Percentiles rank a stretch among this genome's conserved stretches.
phyloP scores from a whole-genome alignment of 2,888 invertebrate species.

The Rhingia campestris region DNA sequence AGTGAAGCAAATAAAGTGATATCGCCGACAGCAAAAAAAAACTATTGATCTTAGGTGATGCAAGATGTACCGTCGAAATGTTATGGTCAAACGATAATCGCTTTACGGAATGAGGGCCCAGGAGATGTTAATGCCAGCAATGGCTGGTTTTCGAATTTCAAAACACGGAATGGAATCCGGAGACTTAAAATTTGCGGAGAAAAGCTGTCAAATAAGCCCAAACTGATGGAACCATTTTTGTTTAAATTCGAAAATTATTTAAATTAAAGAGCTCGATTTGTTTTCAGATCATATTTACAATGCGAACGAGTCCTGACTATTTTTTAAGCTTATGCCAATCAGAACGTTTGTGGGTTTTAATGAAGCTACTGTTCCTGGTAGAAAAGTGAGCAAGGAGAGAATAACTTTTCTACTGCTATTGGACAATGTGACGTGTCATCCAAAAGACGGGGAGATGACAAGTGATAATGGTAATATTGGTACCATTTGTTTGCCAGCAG shows the following conservation, averaged over 20 bases:
- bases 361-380: slow-evolving; percentile 4
- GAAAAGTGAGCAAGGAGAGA: background rate
- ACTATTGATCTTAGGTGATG: no score
- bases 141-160: background rate
- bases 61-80: no score
- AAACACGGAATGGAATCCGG: slow-evolving; percentile 15
- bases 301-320: no score
- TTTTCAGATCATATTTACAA: no score
- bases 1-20: no score
- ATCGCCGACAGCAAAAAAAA: no score
- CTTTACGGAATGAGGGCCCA: no score
- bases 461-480: slow-evolving; percentile 62
- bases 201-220: slow-evolving; percentile 28
- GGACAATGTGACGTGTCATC: slow-evolving; percentile 50
- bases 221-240: slow-evolving; percentile 26
- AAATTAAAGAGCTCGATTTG: slow-evolving; percentile 19
- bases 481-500: slow-evolving; percentile 71
- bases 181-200: slow-evolving; percentile 19
- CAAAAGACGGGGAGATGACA: slow-evolving; percentile 37
- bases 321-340: no score
- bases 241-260: slow-evolving; percentile 13
- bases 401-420: background rate
- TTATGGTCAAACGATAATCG: no score
- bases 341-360: slow-evolving; percentile 10
- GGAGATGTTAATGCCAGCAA: no score